Evolutionary conservation across 2,888 invertebrate species (phyloP).

Genomic region (Acrobasis repandana): DNA sequence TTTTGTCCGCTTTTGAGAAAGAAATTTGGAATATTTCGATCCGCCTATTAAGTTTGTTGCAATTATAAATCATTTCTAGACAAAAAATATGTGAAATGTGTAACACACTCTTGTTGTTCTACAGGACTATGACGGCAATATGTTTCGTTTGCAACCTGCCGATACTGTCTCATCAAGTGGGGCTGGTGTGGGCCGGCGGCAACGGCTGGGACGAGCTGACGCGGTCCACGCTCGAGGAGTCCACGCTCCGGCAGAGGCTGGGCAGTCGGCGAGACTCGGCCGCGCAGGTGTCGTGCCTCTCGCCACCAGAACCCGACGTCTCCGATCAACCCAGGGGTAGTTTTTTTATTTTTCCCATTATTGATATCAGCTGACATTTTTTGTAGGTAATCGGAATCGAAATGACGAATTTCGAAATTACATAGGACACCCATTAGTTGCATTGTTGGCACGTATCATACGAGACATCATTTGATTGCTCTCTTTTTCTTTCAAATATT

Average conservation of each 20-base stretch:
- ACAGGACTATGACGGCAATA: slow-evolving; percentile 96
- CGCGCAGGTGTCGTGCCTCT: slow-evolving; percentile 93
- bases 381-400: too few relatives aligned
- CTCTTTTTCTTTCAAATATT: too few relatives aligned
- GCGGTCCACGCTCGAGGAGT: slow-evolving; percentile 92
- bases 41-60: too few relatives aligned
- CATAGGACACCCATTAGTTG: too few relatives aligned
- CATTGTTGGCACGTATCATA: too few relatives aligned
- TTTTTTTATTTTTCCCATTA: background rate
- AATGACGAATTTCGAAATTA: too few relatives aligned
- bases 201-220: slow-evolving; percentile 97
- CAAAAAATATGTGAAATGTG: slow-evolving; percentile 15
- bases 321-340: slow-evolving; percentile 78
- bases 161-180: slow-evolving; percentile 96
- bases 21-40: too few relatives aligned
- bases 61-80: too few relatives aligned
- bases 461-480: too few relatives aligned
- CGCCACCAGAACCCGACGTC: slow-evolving; percentile 92
- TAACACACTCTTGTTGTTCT: slow-evolving; percentile 49
- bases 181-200: slow-evolving; percentile 96
- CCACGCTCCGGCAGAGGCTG: slow-evolving; percentile 91
- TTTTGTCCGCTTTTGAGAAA: too few relatives aligned
- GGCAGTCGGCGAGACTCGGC: slow-evolving; percentile 94
- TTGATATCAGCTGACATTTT: too few relatives aligned
- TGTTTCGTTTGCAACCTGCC: slow-evolving; percentile 98